Conservation (phyloP, 2,888 invertebrate species). For the Myopa tessellatipennis region DNA sequence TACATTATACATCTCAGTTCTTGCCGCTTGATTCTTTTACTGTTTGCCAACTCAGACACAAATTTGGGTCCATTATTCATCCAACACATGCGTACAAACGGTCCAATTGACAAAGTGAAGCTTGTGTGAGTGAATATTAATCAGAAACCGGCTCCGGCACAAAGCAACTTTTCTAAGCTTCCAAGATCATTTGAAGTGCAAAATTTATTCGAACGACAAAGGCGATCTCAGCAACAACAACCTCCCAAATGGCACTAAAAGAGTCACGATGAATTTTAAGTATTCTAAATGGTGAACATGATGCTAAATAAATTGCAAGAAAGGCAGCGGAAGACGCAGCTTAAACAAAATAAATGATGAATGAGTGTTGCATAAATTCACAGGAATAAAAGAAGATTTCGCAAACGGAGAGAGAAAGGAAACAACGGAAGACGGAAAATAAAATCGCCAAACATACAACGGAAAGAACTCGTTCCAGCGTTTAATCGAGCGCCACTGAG, state of each 20-base stretch:
- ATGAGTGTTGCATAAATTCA: slow-evolving; percentile 18
- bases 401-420: not conserved
- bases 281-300: slow-evolving; percentile 5
- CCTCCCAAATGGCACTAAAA: not conserved
- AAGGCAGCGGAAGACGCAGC: slow-evolving; percentile 31
- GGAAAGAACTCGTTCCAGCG: not conserved
- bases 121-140: not conserved
- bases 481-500: slow-evolving; percentile 2
- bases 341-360: slow-evolving; percentile 20
- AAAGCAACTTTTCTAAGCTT: slow-evolving; percentile 20
- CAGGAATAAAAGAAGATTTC: not conserved
- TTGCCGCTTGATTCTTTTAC: too few species aligned
- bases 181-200: slow-evolving; percentile 31
- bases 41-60: not conserved
- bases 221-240: slow-evolving; percentile 7
- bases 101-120: not conserved
- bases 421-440: not conserved
- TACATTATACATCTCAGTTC: too few species aligned
- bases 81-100: not conserved
- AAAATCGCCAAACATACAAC: not conserved
- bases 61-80: slow-evolving; percentile 1
- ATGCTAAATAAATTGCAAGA: slow-evolving; percentile 13
- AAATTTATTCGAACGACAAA: not conserved
- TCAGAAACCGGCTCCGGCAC: slow-evolving; percentile 21
- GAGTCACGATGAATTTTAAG: not conserved